A percentile compares a stretch with the other conserved stretches of the same genome.
Evolutionary conservation across 64 coral and sea anemone genomes (phyloP).

Genomic region (Montipora capricornis): DNA sequence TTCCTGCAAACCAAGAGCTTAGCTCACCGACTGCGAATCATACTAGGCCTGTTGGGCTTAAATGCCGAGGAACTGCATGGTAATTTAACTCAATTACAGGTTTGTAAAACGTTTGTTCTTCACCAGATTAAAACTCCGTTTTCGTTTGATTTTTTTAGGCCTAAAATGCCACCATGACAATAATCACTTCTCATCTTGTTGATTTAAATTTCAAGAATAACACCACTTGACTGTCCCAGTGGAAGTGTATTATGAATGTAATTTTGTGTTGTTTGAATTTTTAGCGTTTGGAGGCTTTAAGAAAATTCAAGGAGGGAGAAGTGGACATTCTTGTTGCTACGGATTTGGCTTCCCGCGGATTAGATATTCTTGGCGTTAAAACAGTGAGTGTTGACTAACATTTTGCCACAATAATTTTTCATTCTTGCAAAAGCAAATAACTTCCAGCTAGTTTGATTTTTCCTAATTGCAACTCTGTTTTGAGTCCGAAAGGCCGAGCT

Average conservation of each 20-base stretch:
- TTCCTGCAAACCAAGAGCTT: slow-evolving; percentile 89
- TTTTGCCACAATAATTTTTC: background rate
- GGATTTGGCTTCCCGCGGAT: slow-evolving; percentile 87
- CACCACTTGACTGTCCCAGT: too few relatives aligned
- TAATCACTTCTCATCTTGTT: too few relatives aligned
- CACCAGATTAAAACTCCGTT: too few relatives aligned
- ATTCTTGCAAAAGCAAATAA: too few relatives aligned
- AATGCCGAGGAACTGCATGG: slow-evolving; percentile 95
- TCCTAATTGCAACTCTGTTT: too few relatives aligned
- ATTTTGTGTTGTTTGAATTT: background rate
- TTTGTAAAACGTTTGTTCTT: background rate
- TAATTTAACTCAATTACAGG: slow-evolving; percentile 95
- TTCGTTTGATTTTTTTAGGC: too few relatives aligned
- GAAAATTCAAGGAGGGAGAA: slow-evolving; percentile 90
- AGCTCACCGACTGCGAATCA: slow-evolving; percentile 88
- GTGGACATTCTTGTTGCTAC: slow-evolving; percentile 91
- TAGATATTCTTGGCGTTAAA: slow-evolving; percentile 96
- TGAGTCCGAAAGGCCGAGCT: too few relatives aligned
- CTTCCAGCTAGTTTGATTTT: too few relatives aligned
- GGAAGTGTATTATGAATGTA: background rate
- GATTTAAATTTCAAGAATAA: too few relatives aligned
- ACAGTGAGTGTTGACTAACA: slow-evolving; percentile 68
- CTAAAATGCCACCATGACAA: too few relatives aligned
- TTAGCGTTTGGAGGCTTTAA: slow-evolving; percentile 88
- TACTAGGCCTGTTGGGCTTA: slow-evolving; percentile 85